phyloP scores from a whole-genome alignment of 1,140 invertebrate genomes.

The Microplitis mediator region DNA sequence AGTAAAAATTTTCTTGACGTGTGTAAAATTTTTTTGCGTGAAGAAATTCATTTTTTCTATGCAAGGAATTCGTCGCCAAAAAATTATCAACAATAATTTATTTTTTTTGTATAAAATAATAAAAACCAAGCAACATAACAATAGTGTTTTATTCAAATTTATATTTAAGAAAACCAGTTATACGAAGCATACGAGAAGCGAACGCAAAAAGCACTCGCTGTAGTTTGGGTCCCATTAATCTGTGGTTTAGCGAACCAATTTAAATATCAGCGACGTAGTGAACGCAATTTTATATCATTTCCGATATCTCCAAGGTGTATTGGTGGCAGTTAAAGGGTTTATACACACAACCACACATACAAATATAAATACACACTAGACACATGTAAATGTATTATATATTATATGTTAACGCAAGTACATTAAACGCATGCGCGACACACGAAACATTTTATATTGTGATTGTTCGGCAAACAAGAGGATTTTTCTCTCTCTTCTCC shows the following conservation, averaged over 20 bases:
- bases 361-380: too few species aligned
- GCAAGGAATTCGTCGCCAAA: too few species aligned
- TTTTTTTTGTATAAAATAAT: neutral
- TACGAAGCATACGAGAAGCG: too few species aligned
- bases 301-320: conserved; percentile 58
- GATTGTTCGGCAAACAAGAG: conserved; percentile 4
- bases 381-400: neutral
- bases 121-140: neutral
- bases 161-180: too few species aligned
- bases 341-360: too few species aligned
- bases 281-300: conserved; percentile 64
- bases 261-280: conserved; percentile 62
- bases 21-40: too few species aligned
- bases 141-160: neutral
- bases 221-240: conserved; percentile 53
- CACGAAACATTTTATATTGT: neutral
- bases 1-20: too few species aligned
- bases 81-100: too few species aligned
- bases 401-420: neutral
- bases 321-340: conserved; percentile 55
- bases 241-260: conserved; percentile 64
- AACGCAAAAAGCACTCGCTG: neutral
- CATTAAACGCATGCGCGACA: conserved; percentile 10
- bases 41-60: too few species aligned
- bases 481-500: neutral